Evolutionary conservation across 2,113 vertebrate genomes (phyloP).

Genomic region (Pseudopipra pipra): DNA sequence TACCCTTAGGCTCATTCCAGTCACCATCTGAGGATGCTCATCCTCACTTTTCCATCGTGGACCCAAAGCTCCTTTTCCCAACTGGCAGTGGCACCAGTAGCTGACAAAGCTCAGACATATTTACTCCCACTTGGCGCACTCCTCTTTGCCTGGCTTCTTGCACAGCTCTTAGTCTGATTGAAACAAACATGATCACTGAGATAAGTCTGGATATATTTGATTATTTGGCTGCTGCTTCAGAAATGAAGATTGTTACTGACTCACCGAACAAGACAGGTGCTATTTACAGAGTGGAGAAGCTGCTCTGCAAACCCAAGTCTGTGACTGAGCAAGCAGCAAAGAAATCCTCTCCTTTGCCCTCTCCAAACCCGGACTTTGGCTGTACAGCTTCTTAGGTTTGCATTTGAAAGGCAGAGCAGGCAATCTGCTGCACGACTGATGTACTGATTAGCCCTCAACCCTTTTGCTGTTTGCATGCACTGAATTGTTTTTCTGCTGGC

Average conservation of each 20-base stretch:
- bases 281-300: background rate
- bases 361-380: background rate
- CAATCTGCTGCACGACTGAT: constrained; percentile 44
- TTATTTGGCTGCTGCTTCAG: constrained; percentile 18
- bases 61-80: background rate
- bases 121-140: background rate
- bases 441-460: constrained; percentile 15
- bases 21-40: background rate
- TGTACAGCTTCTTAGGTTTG: background rate
- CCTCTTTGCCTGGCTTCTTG: background rate
- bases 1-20: background rate
- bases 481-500: constrained; percentile 33
- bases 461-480: constrained; percentile 28
- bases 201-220: background rate
- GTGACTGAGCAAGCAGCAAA: background rate
- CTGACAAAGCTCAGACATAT: background rate
- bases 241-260: background rate
- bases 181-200: background rate
- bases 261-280: background rate
- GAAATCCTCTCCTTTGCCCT: constrained; percentile 3
- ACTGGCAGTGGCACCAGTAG: background rate
- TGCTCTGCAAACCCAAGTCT: background rate
- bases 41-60: background rate
- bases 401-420: constrained; percentile 35
- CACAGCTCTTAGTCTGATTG: background rate